phyloP scores from a whole-genome alignment of 30 jellyfish, hydroid and myxozoan species.

The Chrysaora quinquecirrha region DNA sequence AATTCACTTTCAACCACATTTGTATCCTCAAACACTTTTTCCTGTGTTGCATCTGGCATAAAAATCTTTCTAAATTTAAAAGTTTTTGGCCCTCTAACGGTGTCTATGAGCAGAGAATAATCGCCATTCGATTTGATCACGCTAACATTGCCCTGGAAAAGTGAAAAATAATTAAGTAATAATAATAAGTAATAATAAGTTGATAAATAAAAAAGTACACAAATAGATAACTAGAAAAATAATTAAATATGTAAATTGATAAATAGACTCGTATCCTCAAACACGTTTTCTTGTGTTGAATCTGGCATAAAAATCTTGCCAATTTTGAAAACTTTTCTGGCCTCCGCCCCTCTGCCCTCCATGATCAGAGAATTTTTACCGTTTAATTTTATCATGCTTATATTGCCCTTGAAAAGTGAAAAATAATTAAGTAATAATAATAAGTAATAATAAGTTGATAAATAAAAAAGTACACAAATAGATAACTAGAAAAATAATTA shows the following conservation, averaged over 20 bases:
- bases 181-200: too few relatives aligned
- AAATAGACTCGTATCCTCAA: slow-evolving; percentile 93
- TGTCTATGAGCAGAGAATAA: slow-evolving; percentile 79
- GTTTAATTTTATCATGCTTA: slow-evolving; percentile 75
- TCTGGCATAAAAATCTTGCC: slow-evolving; percentile 87
- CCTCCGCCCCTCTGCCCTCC: slow-evolving; percentile 89
- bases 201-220: too few relatives aligned
- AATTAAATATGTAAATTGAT: too few relatives aligned
- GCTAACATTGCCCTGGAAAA: slow-evolving; percentile 83
- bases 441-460: too few relatives aligned
- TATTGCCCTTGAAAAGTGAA: slow-evolving; percentile 73
- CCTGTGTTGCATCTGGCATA: slow-evolving; percentile 86
- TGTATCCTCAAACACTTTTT: slow-evolving; percentile 90
- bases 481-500: too few relatives aligned
- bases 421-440: too few relatives aligned
- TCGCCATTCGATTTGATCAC: slow-evolving; percentile 88
- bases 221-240: too few relatives aligned
- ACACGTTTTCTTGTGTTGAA: slow-evolving; percentile 83
- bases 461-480: too few relatives aligned
- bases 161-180: too few relatives aligned
- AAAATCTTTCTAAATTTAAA: slow-evolving; percentile 86
- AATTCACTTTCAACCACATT: slow-evolving; percentile 51
- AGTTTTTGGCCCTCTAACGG: slow-evolving; percentile 94
- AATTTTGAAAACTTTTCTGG: slow-evolving; percentile 93
- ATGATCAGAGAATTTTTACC: slow-evolving; percentile 83